Conservation (phyloP, 2,797 vertebrate species). For the Acipenser ruthenus region DNA sequence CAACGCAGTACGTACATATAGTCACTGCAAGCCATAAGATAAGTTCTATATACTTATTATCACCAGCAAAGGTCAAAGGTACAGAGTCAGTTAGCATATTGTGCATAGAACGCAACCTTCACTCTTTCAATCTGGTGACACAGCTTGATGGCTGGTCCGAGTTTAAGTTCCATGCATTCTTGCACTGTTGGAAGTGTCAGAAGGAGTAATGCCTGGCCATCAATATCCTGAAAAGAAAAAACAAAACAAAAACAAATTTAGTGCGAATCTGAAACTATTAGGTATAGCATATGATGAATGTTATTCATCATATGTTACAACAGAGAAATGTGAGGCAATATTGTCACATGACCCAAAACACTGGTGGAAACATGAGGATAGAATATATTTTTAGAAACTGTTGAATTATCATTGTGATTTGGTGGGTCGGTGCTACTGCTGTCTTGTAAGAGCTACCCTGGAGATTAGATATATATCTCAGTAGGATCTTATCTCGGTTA, state of each 20-base stretch:
- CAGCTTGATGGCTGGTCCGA: slow-evolving; percentile 92
- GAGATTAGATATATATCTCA: no score
- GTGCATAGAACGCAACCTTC: slow-evolving; percentile 91
- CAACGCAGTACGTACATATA: no score
- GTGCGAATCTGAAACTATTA: not conserved
- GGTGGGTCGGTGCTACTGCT: no score
- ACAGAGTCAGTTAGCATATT: slow-evolving; percentile 77
- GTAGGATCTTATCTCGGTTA: no score
- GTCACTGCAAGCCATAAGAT: no score
- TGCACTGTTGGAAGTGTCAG: slow-evolving; percentile 91
- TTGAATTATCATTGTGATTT: no score
- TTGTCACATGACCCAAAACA: not conserved
- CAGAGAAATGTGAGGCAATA: no score
- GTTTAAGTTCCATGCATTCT: slow-evolving; percentile 95
- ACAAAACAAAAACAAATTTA: not conserved
- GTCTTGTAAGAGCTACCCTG: no score
- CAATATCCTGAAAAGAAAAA: slow-evolving; percentile 75
- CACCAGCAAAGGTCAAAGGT: not conserved
- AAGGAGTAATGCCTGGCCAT: slow-evolving; percentile 87
- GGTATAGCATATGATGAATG: no score
- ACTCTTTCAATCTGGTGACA: slow-evolving; percentile 95
- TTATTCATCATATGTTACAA: no score
- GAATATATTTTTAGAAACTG: not conserved
- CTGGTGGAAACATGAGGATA: not conserved
- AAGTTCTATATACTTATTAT: no score